These are phyloP conservation scores for Tholera decimalis DNA, from an alignment of 2,888 invertebrate genomes.

Conservation along the genomic window DNA sequence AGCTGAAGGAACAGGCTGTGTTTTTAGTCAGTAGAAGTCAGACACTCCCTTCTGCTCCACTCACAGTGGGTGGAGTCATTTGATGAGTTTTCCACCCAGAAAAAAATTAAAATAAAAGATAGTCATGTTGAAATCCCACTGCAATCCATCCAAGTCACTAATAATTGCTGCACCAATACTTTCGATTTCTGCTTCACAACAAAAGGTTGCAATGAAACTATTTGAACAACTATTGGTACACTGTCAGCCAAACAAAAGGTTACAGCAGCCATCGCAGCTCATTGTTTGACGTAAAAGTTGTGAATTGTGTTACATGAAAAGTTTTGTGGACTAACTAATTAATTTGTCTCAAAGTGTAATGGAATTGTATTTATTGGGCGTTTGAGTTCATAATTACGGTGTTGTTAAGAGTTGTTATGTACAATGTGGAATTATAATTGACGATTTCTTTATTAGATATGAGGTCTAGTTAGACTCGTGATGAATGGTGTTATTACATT, in stretches of 20 bases:
- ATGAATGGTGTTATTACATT: no score
- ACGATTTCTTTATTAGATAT: not conserved
- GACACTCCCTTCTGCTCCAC: no score
- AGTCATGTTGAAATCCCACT: no score
- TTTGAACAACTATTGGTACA: conserved; percentile 43
- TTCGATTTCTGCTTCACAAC: conserved; percentile 2
- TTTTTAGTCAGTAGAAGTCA: no score
- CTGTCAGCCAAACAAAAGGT: conserved; percentile 42
- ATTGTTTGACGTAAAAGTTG: conserved; percentile 40
- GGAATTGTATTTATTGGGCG: conserved; percentile 7
- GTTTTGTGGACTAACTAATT: conserved; percentile 38
- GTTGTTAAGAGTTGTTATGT: not conserved
- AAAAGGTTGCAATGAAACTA: conserved; percentile 33
- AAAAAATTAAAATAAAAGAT: no score
- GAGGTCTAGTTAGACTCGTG: no score
- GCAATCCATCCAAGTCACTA: not conserved
- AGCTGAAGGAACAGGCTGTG: no score
- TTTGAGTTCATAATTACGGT: conserved; percentile 1
- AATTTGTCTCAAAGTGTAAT: conserved; percentile 42
- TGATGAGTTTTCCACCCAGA: no score
- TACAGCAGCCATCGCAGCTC: conserved; percentile 16
- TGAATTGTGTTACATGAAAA: conserved; percentile 37
- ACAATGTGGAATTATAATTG: not conserved
- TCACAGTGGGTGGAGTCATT: no score
- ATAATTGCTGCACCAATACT: conserved; percentile 16